Base-by-base conservation (phyloP, 2,888 invertebrate genomes). In the Melikaiella ostensackeni region DNA sequence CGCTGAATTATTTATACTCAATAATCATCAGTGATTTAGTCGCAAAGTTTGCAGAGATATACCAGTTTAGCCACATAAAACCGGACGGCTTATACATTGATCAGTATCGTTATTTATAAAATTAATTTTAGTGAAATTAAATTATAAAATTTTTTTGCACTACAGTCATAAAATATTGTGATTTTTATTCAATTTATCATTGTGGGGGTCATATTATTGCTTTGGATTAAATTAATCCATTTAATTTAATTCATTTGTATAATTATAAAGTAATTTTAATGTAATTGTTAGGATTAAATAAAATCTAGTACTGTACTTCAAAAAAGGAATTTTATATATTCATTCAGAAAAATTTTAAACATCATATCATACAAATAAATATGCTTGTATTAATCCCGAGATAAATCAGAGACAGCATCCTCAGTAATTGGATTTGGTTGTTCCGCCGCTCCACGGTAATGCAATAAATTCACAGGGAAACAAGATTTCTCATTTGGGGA, bases 401-500 rank as follows among this genome's bases (percentile, higher is more conserved):
- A 7, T 38, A 64, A 64, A 38, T 64, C 38, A 64, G 64, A 64
- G 64, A 42, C 21, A 64, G 38, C 38, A 38, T 38, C 38, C 35
- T 35, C 63, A 8, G 63, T 63, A 63, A 64, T 24, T 64, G 38
- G 42, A 24, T 64, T 64, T 38, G 21, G n/a, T 50, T n/a, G n/a
- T 42, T 64, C 64, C 38, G 64, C 38, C 64, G 24, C 38, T 13
- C 21, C 42, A 66, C 66, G 66, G 19, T 46, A 66, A 66, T 66
- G 16, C 66, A 64, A 64, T 64, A 64, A 64, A 38, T 64, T 64
- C 11, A 24, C 11, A 24, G 21, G 38, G 21, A 64, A 35, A 64
- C 64, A 35, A 66, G 66, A 66, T 27, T 66, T 46, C 66, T 66
- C 66, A 30, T 66, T 66, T 66, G 24, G 19, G 27, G 42, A 66